phyloP scores from a whole-genome alignment of 2,888 invertebrate species.

The Sceliomorpha sp. region DNA sequence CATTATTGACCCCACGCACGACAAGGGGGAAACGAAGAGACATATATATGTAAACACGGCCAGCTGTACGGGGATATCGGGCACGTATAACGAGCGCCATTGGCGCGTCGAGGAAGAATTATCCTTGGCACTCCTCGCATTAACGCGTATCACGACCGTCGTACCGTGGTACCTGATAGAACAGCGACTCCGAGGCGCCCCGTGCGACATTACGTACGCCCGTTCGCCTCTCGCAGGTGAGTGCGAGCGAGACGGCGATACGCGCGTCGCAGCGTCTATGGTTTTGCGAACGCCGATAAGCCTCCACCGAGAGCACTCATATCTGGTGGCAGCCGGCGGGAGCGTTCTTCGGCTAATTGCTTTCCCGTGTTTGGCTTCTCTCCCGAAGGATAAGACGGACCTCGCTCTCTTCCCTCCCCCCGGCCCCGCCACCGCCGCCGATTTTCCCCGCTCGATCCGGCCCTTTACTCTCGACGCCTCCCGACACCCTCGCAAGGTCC shows the following conservation, averaged over 20 bases:
- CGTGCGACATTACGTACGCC: constrained; percentile 35
- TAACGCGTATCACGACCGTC: constrained; percentile 37
- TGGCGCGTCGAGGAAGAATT: constrained; percentile 54
- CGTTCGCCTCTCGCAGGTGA: constrained; percentile 36
- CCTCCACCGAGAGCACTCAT: constrained; percentile 71
- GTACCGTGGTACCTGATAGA: constrained; percentile 36
- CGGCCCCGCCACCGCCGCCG: constrained; percentile 1
- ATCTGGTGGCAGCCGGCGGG: constrained; percentile 70
- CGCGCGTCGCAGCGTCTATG: constrained; percentile 37
- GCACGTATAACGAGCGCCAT: constrained; percentile 36
- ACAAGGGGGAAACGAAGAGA: constrained; percentile 22
- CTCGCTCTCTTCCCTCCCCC: constrained; percentile 46
- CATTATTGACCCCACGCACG: constrained; percentile 16
- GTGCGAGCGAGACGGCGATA: constrained; percentile 45
- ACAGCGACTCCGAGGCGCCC: constrained; percentile 51
- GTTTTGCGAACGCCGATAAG: constrained; percentile 46
- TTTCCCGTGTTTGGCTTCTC: constrained; percentile 77
- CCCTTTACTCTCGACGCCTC: constrained; percentile 7
- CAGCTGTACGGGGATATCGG: no score
- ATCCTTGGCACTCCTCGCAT: constrained; percentile 52
- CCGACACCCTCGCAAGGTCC: constrained; percentile 6
- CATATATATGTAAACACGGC: no score
- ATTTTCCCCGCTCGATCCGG: constrained; percentile 28
- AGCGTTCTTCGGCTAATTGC: constrained; percentile 77
- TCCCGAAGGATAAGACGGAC: constrained; percentile 74